Conservation (phyloP, 2,888 invertebrate genomes). For the Papilio elwesi region DNA sequence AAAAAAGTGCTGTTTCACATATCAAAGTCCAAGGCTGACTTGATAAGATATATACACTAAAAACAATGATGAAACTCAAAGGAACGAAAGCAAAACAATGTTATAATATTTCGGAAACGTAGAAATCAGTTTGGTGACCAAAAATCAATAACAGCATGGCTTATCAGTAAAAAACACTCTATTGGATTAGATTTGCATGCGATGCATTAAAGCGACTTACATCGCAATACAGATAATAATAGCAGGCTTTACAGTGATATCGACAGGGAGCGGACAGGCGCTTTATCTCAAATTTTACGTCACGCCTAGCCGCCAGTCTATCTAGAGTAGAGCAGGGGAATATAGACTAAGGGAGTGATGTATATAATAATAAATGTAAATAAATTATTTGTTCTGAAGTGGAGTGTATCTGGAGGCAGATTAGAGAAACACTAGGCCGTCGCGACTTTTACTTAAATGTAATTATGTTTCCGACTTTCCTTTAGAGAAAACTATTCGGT, state of each 20-base stretch:
- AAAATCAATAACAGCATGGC: constrained; percentile 31
- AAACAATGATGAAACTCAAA: neutral
- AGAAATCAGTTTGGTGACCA: constrained; percentile 8
- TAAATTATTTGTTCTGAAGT: too few species aligned
- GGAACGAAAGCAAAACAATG: neutral
- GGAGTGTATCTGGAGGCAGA: too few species aligned
- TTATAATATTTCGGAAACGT: neutral
- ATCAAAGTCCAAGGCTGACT: constrained; percentile 12
- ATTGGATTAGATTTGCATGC: constrained; percentile 30
- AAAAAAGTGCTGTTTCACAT: neutral
- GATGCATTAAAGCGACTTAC: constrained; percentile 37
- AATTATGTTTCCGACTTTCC: too few species aligned
- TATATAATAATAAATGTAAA: too few species aligned
- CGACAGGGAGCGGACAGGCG: neutral
- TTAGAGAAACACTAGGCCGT: too few species aligned
- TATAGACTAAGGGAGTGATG: too few species aligned
- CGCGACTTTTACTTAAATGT: too few species aligned
- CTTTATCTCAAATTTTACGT: neutral
- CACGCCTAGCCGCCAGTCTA: neutral
- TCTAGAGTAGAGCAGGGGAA: too few species aligned
- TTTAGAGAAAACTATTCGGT: too few species aligned
- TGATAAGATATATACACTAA: neutral
- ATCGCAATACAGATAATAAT: constrained; percentile 27
- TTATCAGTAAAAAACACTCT: constrained; percentile 33
- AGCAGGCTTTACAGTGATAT: neutral